Percentiles rank a stretch among this genome's conserved stretches.
phyloP scores from a whole-genome alignment of 2,888 invertebrate genomes.

The Hymenopus coronatus region DNA sequence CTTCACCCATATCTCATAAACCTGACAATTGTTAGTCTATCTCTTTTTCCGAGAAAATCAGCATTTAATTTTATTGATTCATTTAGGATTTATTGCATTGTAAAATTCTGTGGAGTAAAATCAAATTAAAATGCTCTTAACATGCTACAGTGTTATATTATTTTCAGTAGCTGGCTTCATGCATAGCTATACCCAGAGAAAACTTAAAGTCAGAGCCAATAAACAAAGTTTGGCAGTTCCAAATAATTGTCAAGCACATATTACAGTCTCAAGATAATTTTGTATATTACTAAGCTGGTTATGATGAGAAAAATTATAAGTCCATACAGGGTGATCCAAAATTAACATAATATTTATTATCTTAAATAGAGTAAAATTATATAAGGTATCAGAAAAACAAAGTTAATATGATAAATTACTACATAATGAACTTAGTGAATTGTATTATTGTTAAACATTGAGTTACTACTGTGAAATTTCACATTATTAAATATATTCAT shows the following conservation, averaged over 20 bases:
- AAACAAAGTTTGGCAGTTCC: neutral
- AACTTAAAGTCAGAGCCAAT: neutral
- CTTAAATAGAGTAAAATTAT: neutral
- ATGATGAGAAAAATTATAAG: neutral
- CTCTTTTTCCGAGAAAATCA: too few relatives aligned
- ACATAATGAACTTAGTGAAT: neutral
- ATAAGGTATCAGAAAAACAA: neutral
- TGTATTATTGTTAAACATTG: neutral
- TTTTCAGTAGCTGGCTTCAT: neutral
- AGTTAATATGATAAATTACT: neutral
- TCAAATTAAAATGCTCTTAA: neutral
- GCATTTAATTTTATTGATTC: too few relatives aligned
- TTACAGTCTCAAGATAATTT: neutral
- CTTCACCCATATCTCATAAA: too few relatives aligned
- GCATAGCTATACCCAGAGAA: neutral
- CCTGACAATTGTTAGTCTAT: too few relatives aligned
- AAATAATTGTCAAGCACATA: neutral
- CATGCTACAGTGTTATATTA: neutral
- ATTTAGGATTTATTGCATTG: neutral
- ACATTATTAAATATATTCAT: neutral
- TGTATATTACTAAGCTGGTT: neutral
- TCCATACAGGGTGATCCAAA: neutral
- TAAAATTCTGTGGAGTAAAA: neutral
- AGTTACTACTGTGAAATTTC: neutral
- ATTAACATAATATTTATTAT: neutral